These are phyloP conservation scores for Megatriorchis doriae DNA, from an alignment of 2,113 vertebrate species.

Conservation along the genomic window DNA sequence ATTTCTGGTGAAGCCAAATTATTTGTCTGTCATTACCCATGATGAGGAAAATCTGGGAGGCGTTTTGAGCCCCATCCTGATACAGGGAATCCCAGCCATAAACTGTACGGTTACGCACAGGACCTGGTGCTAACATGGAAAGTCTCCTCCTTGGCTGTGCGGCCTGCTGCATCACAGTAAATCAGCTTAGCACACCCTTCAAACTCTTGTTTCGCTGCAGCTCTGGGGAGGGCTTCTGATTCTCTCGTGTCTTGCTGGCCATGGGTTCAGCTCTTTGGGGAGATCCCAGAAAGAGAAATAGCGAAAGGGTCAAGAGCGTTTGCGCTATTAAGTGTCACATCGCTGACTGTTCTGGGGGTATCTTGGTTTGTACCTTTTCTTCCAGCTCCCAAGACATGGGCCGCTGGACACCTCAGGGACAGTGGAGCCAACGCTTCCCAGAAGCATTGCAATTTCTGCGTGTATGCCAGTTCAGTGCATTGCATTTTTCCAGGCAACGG, in stretches of 20 bases:
- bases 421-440: background rate
- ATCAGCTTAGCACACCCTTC: background rate
- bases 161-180: background rate
- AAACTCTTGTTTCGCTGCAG: background rate
- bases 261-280: background rate
- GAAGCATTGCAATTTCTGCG: background rate
- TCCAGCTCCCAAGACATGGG: background rate
- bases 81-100: background rate
- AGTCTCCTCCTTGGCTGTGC: background rate
- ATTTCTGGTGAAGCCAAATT: background rate
- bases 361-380: background rate
- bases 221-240: background rate
- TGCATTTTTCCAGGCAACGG: background rate
- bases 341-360: background rate
- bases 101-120: rapidly evolving
- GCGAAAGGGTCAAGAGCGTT: background rate
- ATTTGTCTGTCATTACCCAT: background rate
- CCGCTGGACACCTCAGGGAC: background rate
- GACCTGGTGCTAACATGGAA: background rate
- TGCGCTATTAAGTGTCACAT: background rate
- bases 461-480: rapidly evolving
- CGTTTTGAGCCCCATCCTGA: background rate
- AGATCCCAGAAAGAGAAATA: background rate
- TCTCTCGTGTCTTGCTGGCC: background rate
- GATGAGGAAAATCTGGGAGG: background rate